Evolutionary conservation across 30 jellyfish, hydroid and myxozoan species (phyloP).

Genomic region (Phacellophora camtschatica): DNA sequence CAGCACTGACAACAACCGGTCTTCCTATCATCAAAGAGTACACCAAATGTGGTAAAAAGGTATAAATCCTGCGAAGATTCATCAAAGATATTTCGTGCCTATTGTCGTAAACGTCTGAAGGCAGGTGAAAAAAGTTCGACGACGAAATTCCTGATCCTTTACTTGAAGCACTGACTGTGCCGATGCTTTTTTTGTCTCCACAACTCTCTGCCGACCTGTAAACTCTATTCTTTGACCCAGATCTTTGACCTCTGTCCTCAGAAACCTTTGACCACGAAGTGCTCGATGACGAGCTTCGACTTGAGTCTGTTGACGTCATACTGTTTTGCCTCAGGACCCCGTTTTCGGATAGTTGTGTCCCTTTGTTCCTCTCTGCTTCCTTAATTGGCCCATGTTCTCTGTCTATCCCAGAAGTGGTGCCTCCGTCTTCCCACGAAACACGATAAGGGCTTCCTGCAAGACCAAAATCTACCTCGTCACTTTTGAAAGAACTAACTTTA

Average conservation of each 20-base stretch:
- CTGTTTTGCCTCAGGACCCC: not conserved
- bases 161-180: constrained; percentile 33
- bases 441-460: constrained; percentile 4
- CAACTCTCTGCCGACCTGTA: not conserved
- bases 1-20: constrained; percentile 76
- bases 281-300: constrained; percentile 44
- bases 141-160: not conserved
- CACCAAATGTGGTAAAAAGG: constrained; percentile 75
- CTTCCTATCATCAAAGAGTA: constrained; percentile 87
- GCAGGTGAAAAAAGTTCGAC: constrained; percentile 24
- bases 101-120: constrained; percentile 5
- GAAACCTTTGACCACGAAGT: constrained; percentile 20
- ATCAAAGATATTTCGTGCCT: constrained; percentile 11
- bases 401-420: not conserved
- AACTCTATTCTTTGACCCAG: not conserved
- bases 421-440: constrained; percentile 1
- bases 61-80: constrained; percentile 38
- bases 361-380: not conserved
- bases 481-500: not conserved
- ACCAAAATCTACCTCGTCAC: constrained; percentile 34
- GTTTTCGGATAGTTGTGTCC: not conserved
- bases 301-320: constrained; percentile 10
- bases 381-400: not conserved
- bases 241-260: not conserved
- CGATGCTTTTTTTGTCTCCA: not conserved